Evolutionary conservation across 2,888 invertebrate species (phyloP), one percentile per base, ranked within the genome.

Genomic region (Agrochola lota): DNA sequence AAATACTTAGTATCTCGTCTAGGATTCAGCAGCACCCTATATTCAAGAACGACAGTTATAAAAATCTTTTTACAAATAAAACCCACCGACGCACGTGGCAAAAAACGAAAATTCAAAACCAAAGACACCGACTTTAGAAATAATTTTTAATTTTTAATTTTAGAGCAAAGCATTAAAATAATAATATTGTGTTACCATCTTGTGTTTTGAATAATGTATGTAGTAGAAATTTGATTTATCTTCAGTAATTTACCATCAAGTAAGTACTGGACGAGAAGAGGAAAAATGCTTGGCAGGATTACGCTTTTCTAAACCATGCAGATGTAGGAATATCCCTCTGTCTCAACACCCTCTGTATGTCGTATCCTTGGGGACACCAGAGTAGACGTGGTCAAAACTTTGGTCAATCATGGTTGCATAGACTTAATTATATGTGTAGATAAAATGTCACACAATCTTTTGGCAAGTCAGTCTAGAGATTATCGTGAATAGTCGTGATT

Each of bases 401-500:
- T 40, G 26, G n/a, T 49, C 6, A 30, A 59, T 57, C 3, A 35
- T 35, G 35, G 35, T 35, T 35, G 35, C 35, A 5, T 35, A 40
- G 40, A 40, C 7, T 40, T 40, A 40, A 40, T 40, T 7, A 7
- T 40, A 40, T 40, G 4, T 40, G 7, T 40, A 40, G 40, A 60
- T 76, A n/a, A 52, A 77, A 76, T 57, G 0, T 52, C 46, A 46
- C 26, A 46, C 12, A 76, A 64, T 76, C 17, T 62, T 55, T 77
- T 46, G 43, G 52, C 20, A 64, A 43, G 11, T 20, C 57, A 8
- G 40, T 60, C n/a, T 15, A 52, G 8, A 40, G 17, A 72, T n/a
- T 49, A 63, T n/a, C 17, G 49, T 26, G 15, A 30, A 40, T 17
- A 23, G 23, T 8, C 43, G 43, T 43, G 15, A 69, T 62, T 59